Percentiles rank a stretch among this genome's conserved stretches.
phyloP scores from a whole-genome alignment of 2,113 vertebrate genomes.

The Cebidichthys violaceus region DNA sequence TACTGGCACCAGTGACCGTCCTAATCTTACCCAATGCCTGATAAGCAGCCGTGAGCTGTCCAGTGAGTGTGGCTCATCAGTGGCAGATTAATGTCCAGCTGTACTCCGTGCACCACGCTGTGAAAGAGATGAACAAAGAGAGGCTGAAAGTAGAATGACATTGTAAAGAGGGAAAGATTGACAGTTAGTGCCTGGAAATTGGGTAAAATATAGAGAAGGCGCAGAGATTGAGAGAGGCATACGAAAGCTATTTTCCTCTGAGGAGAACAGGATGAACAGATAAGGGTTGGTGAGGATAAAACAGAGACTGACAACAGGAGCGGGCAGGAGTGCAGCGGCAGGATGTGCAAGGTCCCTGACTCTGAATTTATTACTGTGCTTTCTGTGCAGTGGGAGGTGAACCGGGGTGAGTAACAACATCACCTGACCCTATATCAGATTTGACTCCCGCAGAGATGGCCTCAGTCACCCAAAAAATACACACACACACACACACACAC shows the following conservation, averaged over 20 bases:
- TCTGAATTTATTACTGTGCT: slow-evolving; percentile 61
- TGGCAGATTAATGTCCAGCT: slow-evolving; percentile 71
- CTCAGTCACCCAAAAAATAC: slow-evolving; percentile 26
- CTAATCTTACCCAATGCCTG: slow-evolving; percentile 54
- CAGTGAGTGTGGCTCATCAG: slow-evolving; percentile 65
- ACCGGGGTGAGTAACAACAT: slow-evolving; percentile 50
- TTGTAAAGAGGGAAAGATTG: slow-evolving; percentile 44
- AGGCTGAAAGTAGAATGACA: slow-evolving; percentile 37
- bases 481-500: slow-evolving; percentile 11
- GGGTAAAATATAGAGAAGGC: slow-evolving; percentile 40
- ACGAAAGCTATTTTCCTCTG: slow-evolving; percentile 36
- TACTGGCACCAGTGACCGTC: slow-evolving; percentile 34
- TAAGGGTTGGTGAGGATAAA: slow-evolving; percentile 38
- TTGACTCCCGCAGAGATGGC: slow-evolving; percentile 39
- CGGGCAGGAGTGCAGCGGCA: slow-evolving; percentile 9
- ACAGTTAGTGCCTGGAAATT: slow-evolving; percentile 25
- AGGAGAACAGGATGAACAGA: slow-evolving; percentile 37
- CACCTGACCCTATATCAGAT: slow-evolving; percentile 38
- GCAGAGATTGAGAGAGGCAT: slow-evolving; percentile 12
- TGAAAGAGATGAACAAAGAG: slow-evolving; percentile 50
- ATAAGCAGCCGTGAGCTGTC: slow-evolving; percentile 59
- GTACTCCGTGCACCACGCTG: slow-evolving; percentile 39
- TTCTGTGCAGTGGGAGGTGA: slow-evolving; percentile 49
- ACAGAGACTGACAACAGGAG: slow-evolving; percentile 38
- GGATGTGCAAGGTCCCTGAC: slow-evolving; percentile 47